Percentiles rank a stretch among this genome's conserved stretches.
Evolutionary conservation across 2,888 invertebrate species (phyloP).

Genomic region (Drosophila yooni): DNA sequence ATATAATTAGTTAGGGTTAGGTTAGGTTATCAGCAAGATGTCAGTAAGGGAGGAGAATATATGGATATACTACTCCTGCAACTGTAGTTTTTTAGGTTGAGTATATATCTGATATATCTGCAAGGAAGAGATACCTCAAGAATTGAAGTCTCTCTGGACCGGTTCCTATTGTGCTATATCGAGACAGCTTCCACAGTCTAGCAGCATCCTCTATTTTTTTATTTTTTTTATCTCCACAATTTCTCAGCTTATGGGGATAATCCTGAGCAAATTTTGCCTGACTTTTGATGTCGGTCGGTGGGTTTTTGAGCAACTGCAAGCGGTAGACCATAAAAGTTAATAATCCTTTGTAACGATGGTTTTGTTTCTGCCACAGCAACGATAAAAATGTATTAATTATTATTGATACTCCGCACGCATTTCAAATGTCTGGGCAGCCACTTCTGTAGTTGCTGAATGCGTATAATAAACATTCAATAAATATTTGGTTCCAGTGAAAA

Average conservation of each 20-base stretch:
- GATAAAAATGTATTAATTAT: constrained; percentile 71
- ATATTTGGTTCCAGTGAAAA: constrained; percentile 35
- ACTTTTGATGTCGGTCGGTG: constrained; percentile 16
- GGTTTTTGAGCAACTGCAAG: constrained; percentile 10
- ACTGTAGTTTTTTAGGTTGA: neutral
- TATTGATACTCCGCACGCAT: constrained; percentile 71
- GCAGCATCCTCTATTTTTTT: neutral
- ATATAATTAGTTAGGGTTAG: neutral
- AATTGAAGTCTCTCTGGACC: neutral
- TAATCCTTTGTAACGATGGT: constrained; percentile 47
- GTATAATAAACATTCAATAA: constrained; percentile 51
- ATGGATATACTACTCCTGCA: neutral
- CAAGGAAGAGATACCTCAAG: neutral
- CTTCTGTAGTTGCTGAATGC: constrained; percentile 18
- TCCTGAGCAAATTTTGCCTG: constrained; percentile 11
- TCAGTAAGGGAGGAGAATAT: neutral
- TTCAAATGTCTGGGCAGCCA: constrained; percentile 25
- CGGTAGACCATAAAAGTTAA: constrained; percentile 49
- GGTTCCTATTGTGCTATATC: neutral
- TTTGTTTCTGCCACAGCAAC: constrained; percentile 18
- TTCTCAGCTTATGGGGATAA: constrained; percentile 27
- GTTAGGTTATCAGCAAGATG: neutral
- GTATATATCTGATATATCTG: neutral
- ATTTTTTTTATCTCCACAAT: neutral
- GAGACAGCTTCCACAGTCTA: neutral